Percentiles rank a stretch among this genome's conserved stretches.
Conservation (phyloP, 2,113 vertebrate genomes). For the Castor canadensis region DNA sequence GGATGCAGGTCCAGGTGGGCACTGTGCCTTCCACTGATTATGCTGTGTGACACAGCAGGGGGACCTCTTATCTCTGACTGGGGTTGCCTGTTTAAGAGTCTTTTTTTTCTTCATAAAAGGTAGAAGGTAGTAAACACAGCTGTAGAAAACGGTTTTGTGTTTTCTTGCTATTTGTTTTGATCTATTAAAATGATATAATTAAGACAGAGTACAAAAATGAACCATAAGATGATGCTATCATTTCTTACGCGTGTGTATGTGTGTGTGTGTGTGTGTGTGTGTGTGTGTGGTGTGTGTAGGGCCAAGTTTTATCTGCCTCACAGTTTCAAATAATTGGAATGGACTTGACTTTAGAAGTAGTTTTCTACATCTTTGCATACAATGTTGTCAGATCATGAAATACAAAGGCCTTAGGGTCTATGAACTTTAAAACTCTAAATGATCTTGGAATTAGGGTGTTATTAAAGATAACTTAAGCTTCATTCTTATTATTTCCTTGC, state of each 20-base stretch:
- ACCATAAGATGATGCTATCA: constrained; percentile 44
- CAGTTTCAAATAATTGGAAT: constrained; percentile 39
- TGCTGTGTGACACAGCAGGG: constrained; percentile 81
- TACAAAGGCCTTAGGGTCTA: constrained; percentile 36
- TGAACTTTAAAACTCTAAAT: constrained; percentile 71
- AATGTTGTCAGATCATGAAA: constrained; percentile 61
- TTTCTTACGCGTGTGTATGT: not conserved
- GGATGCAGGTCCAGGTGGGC: constrained; percentile 80
- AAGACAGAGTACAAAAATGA: constrained; percentile 76
- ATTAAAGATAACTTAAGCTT: constrained; percentile 69
- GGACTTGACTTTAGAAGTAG: constrained; percentile 43
- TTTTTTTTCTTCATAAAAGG: constrained; percentile 54
- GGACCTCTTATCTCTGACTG: constrained; percentile 85
- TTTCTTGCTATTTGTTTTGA: constrained; percentile 84
- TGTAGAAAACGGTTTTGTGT: constrained; percentile 82
- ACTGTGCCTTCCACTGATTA: constrained; percentile 77
- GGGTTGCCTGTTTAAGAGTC: constrained; percentile 75
- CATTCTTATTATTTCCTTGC: constrained; percentile 64
- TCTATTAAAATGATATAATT: constrained; percentile 81
- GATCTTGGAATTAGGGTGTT: constrained; percentile 62
- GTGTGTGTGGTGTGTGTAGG: not conserved
- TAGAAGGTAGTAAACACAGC: constrained; percentile 86
- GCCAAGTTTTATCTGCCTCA: not conserved
- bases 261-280: not conserved
- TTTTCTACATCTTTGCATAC: constrained; percentile 6